Base-by-base conservation (phyloP, 2,113 vertebrate genomes). In the Grus americana region DNA sequence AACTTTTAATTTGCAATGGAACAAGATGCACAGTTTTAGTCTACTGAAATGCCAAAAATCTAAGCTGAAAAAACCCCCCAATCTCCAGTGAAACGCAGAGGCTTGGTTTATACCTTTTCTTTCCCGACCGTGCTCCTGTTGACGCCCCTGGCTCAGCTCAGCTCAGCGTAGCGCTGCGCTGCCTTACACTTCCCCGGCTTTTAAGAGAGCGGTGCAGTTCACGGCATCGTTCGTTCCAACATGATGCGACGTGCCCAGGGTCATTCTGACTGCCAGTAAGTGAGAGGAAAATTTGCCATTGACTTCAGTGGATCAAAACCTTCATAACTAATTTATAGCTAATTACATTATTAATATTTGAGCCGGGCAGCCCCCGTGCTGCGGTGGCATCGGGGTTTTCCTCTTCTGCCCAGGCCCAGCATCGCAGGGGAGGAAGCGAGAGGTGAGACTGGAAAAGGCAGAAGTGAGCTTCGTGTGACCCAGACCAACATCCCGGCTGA, bases 251-350 rank as follows among this genome's bases (percentile, higher is more conserved):
- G 24, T 0, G 32, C 75, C 36, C 46, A 12, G 68, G 84, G 81
- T 65, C 30, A 5, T 9, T 29, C 72, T 12, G 36, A 2, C n/a
- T 13, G 47, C 84, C 40, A 14, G 1, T 1, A 55, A 84, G 65
- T 0, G 59, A 75, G 73, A 29, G 52, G 5, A 34, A 36, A 46
- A 38, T 15, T 6, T 47, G 17, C 79, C 42, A 12, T 10, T 5
- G 47, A 26, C 85, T 78, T 70, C 26, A 18, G 63, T 1, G 5
- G 63, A 70, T 73, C 80, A 72, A 97, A 97, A 17, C 90, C 96
- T 92, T 94, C 96, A 94, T 96, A 85, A 94, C 55, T 96, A 93
- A 97, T 96, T 95, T 46, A 94, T 76, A 94, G 82, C 67, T 82
- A 93, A 95, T 94, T 93, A 95, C 97, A 78, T 92, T 79, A 89